Conservation (phyloP, 2,888 invertebrate species). For the Gastracanthus pulcherrimus region DNA sequence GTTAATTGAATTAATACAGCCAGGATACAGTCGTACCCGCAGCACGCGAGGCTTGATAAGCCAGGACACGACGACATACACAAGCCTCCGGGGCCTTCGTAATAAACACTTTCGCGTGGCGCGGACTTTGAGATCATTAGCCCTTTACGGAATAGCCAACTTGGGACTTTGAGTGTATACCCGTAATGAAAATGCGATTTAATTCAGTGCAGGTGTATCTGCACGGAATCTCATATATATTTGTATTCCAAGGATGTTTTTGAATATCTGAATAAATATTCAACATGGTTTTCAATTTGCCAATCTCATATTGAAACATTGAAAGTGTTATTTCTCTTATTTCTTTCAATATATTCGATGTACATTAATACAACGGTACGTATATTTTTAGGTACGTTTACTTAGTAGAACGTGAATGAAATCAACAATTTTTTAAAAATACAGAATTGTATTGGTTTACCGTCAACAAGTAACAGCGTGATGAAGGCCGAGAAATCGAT, state of each 20-base stretch:
- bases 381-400: too few species aligned
- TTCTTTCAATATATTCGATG: too few species aligned
- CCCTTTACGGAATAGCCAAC: neutral
- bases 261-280: too few species aligned
- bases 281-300: too few species aligned
- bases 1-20: slow-evolving; percentile 49
- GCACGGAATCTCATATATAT: neutral
- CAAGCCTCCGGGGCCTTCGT: slow-evolving; percentile 10
- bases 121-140: slow-evolving; percentile 4
- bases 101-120: slow-evolving; percentile 17
- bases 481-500: too few species aligned
- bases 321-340: too few species aligned
- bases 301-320: too few species aligned
- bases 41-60: slow-evolving; percentile 21
- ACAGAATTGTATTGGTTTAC: too few species aligned
- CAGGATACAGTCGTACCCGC: neutral
- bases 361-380: too few species aligned
- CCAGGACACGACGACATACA: neutral
- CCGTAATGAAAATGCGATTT: neutral
- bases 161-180: neutral
- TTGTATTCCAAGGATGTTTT: neutral
- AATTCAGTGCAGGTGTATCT: neutral
- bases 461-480: too few species aligned
- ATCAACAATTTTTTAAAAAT: too few species aligned
- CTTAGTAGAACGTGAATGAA: too few species aligned